Conservation (phyloP, 2,888 invertebrate species). For the Antitype chi region DNA sequence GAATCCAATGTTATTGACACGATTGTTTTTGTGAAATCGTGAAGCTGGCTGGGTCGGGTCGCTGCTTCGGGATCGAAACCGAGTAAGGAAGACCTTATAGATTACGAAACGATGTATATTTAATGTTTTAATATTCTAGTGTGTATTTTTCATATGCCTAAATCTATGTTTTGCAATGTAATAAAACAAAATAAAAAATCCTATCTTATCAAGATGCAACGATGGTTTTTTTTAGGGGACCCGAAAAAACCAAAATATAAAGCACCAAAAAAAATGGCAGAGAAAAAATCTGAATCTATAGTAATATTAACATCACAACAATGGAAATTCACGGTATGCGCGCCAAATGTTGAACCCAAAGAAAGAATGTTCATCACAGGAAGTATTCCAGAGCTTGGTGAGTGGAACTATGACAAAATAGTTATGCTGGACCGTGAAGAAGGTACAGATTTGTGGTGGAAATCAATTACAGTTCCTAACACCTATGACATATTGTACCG, state of each 20-base stretch:
- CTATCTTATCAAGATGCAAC: slow-evolving; percentile 87
- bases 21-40: slow-evolving; percentile 4
- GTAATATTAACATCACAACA: slow-evolving; percentile 76
- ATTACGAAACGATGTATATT: slow-evolving; percentile 45
- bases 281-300: slow-evolving; percentile 68
- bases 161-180: slow-evolving; percentile 36
- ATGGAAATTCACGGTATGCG: slow-evolving; percentile 88
- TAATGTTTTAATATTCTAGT: slow-evolving; percentile 43
- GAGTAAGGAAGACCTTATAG: slow-evolving; percentile 50
- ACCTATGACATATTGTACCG: slow-evolving; percentile 93
- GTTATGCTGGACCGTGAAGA: slow-evolving; percentile 88
- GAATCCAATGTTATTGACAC: background rate
- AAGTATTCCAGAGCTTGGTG: slow-evolving; percentile 92
- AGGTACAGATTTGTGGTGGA: slow-evolving; percentile 91
- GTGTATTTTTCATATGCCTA: slow-evolving; percentile 44
- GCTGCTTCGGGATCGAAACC: slow-evolving; percentile 18
- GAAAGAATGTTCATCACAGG: slow-evolving; percentile 94
- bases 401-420: slow-evolving; percentile 92
- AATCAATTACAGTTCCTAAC: slow-evolving; percentile 92
- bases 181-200: slow-evolving; percentile 36
- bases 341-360: slow-evolving; percentile 88
- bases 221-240: slow-evolving; percentile 92
- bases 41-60: slow-evolving; percentile 16
- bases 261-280: slow-evolving; percentile 79
- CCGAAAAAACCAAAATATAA: slow-evolving; percentile 78